phyloP scores from a whole-genome alignment of 2,797 vertebrate species.

The Sebastes taczanowskii region DNA sequence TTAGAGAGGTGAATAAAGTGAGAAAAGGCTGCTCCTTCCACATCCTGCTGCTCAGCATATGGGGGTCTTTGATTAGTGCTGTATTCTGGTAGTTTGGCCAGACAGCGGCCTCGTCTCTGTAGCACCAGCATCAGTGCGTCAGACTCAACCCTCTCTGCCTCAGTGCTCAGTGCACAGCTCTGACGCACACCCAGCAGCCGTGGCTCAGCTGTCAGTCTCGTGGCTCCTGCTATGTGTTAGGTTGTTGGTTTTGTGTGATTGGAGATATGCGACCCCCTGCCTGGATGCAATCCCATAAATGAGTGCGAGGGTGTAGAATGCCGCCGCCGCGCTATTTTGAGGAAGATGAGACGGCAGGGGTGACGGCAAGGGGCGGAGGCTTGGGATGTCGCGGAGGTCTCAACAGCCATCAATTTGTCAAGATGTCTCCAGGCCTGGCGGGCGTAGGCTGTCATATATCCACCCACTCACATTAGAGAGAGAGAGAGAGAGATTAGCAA shows the following conservation, averaged over 20 bases:
- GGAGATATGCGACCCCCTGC: constrained; percentile 49
- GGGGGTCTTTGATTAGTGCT: background rate
- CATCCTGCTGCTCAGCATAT: background rate
- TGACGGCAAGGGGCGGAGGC: constrained; percentile 22
- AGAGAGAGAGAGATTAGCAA: constrained; percentile 19
- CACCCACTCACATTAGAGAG: constrained; percentile 7
- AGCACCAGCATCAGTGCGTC: background rate
- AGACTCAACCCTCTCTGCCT: background rate
- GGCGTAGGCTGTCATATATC: constrained; percentile 42
- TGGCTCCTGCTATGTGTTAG: constrained; percentile 39
- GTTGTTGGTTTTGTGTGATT: constrained; percentile 66
- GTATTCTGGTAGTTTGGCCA: background rate
- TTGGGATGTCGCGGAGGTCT: constrained; percentile 59
- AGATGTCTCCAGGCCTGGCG: constrained; percentile 37
- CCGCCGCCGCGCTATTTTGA: constrained; percentile 59
- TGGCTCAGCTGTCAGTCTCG: constrained; percentile 36
- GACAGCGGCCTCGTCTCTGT: background rate
- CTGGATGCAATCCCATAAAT: constrained; percentile 52
- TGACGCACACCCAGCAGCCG: background rate
- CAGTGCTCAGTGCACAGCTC: background rate
- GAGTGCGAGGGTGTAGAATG: constrained; percentile 45
- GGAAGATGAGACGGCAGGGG: constrained; percentile 20
- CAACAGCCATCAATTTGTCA: constrained; percentile 63
- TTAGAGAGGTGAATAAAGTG: background rate
- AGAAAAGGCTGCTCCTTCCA: background rate